Conservation (phyloP, 2,888 invertebrate species). For the Cosmopolites sordidus region DNA sequence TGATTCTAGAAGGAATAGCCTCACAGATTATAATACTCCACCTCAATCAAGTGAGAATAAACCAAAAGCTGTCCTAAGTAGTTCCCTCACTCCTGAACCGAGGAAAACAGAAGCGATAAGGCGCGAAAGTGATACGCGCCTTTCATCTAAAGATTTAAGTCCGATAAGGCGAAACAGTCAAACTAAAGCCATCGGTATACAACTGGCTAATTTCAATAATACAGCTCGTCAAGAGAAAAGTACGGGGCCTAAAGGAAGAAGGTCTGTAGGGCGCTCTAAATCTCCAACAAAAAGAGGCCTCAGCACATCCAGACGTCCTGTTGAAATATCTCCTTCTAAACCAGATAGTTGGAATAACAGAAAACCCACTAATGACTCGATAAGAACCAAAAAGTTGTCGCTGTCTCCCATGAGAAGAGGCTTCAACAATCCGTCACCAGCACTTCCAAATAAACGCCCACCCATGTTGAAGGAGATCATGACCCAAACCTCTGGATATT, state of each 20-base stretch:
- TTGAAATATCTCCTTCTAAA: slow-evolving; percentile 28
- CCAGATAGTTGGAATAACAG: slow-evolving; percentile 30
- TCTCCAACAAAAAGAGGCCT: slow-evolving; percentile 27
- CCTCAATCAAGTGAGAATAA: neutral
- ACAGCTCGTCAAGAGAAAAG: neutral
- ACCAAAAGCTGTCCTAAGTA: neutral
- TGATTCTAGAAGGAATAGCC: neutral
- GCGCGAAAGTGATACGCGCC: slow-evolving; percentile 7
- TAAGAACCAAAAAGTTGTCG: slow-evolving; percentile 26
- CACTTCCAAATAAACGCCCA: slow-evolving; percentile 22
- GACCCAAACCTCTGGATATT: slow-evolving; percentile 45
- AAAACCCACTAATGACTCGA: slow-evolving; percentile 9
- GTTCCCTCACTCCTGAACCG: neutral
- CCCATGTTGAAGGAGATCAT: slow-evolving; percentile 44
- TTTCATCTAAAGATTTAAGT: neutral
- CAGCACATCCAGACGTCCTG: slow-evolving; percentile 20
- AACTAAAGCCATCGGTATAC: neutral
- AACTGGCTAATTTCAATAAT: slow-evolving; percentile 13
- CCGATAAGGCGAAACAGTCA: neutral
- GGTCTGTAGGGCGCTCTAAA: slow-evolving; percentile 27
- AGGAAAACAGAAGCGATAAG: neutral
- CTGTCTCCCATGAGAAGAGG: slow-evolving; percentile 29
- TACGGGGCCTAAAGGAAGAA: slow-evolving; percentile 3
- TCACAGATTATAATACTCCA: neutral
- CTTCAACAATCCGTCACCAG: slow-evolving; percentile 32